phyloP scores from a whole-genome alignment of 2,113 vertebrate genomes.

The Xiphorhynchus elegans region DNA sequence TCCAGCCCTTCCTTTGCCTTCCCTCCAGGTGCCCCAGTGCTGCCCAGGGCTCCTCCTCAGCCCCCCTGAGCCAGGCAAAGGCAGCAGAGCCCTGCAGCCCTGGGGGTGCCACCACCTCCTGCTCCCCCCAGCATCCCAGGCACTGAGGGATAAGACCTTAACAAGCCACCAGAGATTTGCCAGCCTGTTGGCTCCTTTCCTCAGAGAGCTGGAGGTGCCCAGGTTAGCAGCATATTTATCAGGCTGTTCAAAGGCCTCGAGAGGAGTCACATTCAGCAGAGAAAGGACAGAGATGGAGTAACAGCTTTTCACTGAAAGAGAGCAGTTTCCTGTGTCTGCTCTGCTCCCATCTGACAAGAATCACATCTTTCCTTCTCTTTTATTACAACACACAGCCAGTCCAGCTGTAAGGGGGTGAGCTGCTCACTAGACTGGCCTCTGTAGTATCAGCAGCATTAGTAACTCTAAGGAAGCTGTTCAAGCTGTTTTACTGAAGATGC shows the following conservation, averaged over 20 bases:
- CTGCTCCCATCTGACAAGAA: constrained; percentile 19
- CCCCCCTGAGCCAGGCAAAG: not conserved
- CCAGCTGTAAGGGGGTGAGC: not conserved
- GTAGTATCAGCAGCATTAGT: not conserved
- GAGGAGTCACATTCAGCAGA: not conserved
- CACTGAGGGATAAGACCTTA: not conserved
- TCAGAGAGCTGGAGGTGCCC: not conserved
- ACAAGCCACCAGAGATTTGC: not conserved
- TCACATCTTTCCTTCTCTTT: not conserved
- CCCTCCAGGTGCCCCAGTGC: too few species aligned
- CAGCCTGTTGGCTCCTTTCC: not conserved
- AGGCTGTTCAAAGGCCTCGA: not conserved
- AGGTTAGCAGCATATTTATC: not conserved
- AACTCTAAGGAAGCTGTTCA: not conserved
- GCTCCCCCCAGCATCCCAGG: not conserved
- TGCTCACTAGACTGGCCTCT: not conserved
- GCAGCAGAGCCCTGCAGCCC: not conserved
- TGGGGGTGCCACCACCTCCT: not conserved
- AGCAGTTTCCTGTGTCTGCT: constrained; percentile 23
- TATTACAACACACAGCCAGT: not conserved
- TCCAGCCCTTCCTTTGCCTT: not conserved
- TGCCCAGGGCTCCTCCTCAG: not conserved
- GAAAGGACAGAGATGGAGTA: not conserved
- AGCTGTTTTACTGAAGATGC: not conserved
- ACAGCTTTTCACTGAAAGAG: not conserved